Base-by-base conservation (phyloP, 2,888 invertebrate species). In the Parnassius orleans region DNA sequence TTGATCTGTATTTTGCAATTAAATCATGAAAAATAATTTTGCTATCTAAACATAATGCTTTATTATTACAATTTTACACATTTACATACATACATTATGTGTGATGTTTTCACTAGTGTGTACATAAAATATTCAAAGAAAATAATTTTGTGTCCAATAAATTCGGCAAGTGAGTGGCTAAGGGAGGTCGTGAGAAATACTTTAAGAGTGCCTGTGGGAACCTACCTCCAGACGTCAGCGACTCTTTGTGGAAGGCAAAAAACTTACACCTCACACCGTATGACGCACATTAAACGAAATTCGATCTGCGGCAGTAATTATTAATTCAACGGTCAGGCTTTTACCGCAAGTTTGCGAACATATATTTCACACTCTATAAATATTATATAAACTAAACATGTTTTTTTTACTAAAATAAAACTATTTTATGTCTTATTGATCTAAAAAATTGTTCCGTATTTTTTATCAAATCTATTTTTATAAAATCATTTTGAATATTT, bases 221-320 rank as follows among this genome's bases (percentile, higher is more conserved):
- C 63, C 60, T 14, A 48, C 48, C 69, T 64, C 63, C 50, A 33
- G 48, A 53, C 62, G 57, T 12, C 66, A 66, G 61, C 65, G 63
- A 57, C 58, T 64, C 69, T 68, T 66, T 55, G 63, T 66, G 62
- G 63, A 63, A 69, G 52, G 71, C 74, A 80, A 80, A 81, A 81
- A 80, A 64, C 65, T 55, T 61, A 65, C 80, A 80, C 82, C 81
- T 70, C 79, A 80, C 82, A 77, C 76, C 65, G 68, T 62, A 68
- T 68, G 64, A 67, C 51, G 68, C 66, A 66, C 67, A 68, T 72
- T 73, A 66, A 66, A 70, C 64, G 83, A 76, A 79, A 83, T 72
- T 66, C 68, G 74, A 83, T 75, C 72, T 65, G 73, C 66, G 69
- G 66, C 71, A 68, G 66, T 74, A 71, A 74, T 76, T 72, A 70